Evolutionary conservation across 1,140 invertebrate genomes (phyloP).

Genomic region (Drosophila nebulosa): DNA sequence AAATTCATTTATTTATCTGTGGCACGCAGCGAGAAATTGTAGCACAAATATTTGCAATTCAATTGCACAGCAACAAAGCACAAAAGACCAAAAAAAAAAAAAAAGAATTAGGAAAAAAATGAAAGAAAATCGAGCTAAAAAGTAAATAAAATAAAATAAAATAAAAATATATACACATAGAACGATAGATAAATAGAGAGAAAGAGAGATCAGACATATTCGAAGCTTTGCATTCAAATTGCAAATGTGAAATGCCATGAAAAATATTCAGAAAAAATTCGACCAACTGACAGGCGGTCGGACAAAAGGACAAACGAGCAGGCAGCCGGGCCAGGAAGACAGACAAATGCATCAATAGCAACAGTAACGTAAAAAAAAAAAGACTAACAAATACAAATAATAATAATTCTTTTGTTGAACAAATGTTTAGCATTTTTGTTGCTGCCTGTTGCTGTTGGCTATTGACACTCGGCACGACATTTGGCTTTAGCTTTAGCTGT

Average conservation of each 20-base stretch:
- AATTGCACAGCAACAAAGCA: slow-evolving; percentile 55
- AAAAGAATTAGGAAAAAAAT: background rate
- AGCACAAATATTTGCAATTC: slow-evolving; percentile 72
- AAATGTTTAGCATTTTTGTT: slow-evolving; percentile 30
- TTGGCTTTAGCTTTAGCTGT: slow-evolving; percentile 3
- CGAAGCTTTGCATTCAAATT: slow-evolving; percentile 26
- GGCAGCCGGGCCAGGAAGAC: slow-evolving; percentile 2
- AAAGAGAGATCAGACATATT: background rate
- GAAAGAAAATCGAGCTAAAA: slow-evolving; percentile 34
- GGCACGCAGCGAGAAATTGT: slow-evolving; percentile 50
- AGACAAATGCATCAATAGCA: slow-evolving; percentile 6
- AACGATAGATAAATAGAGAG: background rate
- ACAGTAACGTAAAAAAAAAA: background rate
- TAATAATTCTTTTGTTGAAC: slow-evolving; percentile 19
- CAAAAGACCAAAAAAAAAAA: background rate
- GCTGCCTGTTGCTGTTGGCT: slow-evolving; percentile 13
- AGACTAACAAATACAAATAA: slow-evolving; percentile 5
- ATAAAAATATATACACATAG: slow-evolving; percentile 40
- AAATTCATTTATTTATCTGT: slow-evolving; percentile 57
- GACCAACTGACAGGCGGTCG: background rate
- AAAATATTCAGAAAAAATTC: slow-evolving; percentile 56
- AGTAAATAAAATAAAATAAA: slow-evolving; percentile 55
- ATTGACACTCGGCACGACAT: slow-evolving; percentile 21
- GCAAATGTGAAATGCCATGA: slow-evolving; percentile 49
- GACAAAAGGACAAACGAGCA: slow-evolving; percentile 7